These are phyloP conservation scores for Trachelus troglodyta DNA, from an alignment of 2,888 invertebrate species.

Conservation along the genomic window DNA sequence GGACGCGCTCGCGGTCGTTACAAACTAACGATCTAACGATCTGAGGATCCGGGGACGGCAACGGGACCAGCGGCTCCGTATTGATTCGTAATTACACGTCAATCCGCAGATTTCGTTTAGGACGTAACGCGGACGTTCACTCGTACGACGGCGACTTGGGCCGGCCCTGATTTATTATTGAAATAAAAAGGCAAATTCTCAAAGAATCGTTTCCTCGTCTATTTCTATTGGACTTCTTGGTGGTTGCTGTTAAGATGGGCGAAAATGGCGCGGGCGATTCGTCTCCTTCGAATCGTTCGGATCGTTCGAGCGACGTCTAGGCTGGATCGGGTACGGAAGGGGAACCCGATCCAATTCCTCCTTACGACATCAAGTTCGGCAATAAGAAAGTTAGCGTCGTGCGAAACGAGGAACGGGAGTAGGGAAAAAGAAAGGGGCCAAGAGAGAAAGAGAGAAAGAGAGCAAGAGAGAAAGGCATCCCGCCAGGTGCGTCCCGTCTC, in stretches of 20 bases:
- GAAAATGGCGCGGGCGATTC: neutral
- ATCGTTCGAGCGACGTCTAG: neutral
- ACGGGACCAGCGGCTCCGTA: too few species aligned
- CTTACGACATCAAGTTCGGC: constrained; percentile 59
- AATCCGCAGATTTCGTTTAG: too few species aligned
- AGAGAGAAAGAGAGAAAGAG: constrained; percentile 11
- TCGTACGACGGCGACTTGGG: neutral
- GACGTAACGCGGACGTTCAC: constrained; percentile 14
- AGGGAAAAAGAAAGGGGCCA: constrained; percentile 23
- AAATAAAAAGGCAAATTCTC: too few species aligned
- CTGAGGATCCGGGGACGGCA: too few species aligned
- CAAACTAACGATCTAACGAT: too few species aligned
- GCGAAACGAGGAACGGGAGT: constrained; percentile 19
- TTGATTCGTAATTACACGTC: too few species aligned
- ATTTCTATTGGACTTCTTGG: too few species aligned
- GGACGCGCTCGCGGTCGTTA: too few species aligned
- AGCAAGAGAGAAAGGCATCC: constrained; percentile 2
- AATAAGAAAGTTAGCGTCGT: constrained; percentile 58
- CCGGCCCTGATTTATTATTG: too few species aligned
- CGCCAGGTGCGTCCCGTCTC: constrained; percentile 41
- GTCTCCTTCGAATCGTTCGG: neutral
- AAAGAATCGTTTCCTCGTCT: too few species aligned
- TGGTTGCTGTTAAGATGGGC: too few species aligned
- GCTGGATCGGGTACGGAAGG: constrained; percentile 19
- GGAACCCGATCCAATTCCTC: constrained; percentile 50